These are phyloP conservation scores for Asobara japonica DNA, from an alignment of 1,140 invertebrate species.

Conservation along the genomic window DNA sequence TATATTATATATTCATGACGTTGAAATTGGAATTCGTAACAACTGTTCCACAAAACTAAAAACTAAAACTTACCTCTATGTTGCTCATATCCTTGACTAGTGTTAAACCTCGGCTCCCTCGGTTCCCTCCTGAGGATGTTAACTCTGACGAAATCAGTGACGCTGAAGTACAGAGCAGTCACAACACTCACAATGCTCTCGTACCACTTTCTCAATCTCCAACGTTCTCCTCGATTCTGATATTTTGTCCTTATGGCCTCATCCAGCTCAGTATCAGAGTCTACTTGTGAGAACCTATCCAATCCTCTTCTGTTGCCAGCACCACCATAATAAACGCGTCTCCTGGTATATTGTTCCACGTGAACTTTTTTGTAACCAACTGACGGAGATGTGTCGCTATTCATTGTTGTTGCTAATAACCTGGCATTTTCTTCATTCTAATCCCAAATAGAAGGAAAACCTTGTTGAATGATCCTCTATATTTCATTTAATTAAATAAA, in stretches of 20 bases:
- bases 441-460: background rate
- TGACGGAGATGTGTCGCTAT: constrained; percentile 26
- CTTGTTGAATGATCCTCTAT: no score
- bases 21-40: no score
- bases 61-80: constrained; percentile 44
- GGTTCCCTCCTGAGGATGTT: constrained; percentile 42
- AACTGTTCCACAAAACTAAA: background rate
- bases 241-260: constrained; percentile 37
- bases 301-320: constrained; percentile 26
- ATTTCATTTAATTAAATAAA: no score
- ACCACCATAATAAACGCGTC: constrained; percentile 42
- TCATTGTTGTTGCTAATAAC: constrained; percentile 29
- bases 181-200: constrained; percentile 36
- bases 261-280: constrained; percentile 55
- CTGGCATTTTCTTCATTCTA: constrained; percentile 40
- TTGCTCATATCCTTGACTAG: constrained; percentile 46
- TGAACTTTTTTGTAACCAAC: constrained; percentile 48
- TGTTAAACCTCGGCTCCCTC: constrained; percentile 36
- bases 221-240: constrained; percentile 29
- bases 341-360: constrained; percentile 43
- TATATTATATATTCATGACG: no score
- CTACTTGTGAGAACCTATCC: constrained; percentile 35
- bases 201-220: constrained; percentile 40
- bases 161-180: constrained; percentile 38
- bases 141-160: constrained; percentile 45